Evolutionary conservation across 53 echinoderm and acorn worm species (phyloP).

Genomic region (Mesocentrotus franciscanus): DNA sequence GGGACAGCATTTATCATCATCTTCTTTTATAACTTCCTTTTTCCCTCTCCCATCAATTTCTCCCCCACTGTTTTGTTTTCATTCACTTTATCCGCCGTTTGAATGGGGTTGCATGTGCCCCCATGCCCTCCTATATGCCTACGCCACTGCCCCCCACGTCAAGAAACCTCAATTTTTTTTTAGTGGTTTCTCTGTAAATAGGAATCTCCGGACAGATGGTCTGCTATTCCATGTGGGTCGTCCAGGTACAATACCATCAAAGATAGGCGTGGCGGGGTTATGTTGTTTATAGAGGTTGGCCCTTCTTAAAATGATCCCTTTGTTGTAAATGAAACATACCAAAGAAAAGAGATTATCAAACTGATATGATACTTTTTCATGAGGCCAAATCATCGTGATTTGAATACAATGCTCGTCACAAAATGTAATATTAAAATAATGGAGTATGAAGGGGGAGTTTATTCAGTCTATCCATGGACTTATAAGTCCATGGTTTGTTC

Average conservation of each 20-base stretch:
- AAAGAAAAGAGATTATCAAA: not conserved
- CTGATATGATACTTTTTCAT: not conserved
- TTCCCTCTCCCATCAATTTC: too few species aligned
- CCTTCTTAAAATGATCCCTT: not conserved
- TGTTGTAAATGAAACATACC: not conserved
- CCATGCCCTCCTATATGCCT: too few species aligned
- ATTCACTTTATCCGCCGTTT: too few species aligned
- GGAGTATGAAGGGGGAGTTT: not conserved
- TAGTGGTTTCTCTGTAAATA: not conserved
- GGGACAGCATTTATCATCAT: too few species aligned
- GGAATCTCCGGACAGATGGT: not conserved
- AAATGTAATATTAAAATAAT: not conserved
- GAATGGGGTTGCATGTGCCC: too few species aligned
- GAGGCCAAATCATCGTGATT: not conserved
- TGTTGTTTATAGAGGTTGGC: not conserved
- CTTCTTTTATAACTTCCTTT: too few species aligned
- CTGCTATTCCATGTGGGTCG: not conserved
- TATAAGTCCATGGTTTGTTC: too few species aligned
- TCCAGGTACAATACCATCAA: not conserved
- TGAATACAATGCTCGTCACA: not conserved
- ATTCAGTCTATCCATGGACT: not conserved
- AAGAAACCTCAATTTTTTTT: not conserved
- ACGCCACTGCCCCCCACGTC: too few species aligned
- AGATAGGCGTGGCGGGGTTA: not conserved
- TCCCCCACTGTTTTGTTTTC: too few species aligned